A percentile compares a stretch with the other conserved stretches of the same genome.
These are phyloP conservation scores for Chymomyza fuscimana DNA, from an alignment of 2,888 invertebrate genomes.

Conservation along the genomic window DNA sequence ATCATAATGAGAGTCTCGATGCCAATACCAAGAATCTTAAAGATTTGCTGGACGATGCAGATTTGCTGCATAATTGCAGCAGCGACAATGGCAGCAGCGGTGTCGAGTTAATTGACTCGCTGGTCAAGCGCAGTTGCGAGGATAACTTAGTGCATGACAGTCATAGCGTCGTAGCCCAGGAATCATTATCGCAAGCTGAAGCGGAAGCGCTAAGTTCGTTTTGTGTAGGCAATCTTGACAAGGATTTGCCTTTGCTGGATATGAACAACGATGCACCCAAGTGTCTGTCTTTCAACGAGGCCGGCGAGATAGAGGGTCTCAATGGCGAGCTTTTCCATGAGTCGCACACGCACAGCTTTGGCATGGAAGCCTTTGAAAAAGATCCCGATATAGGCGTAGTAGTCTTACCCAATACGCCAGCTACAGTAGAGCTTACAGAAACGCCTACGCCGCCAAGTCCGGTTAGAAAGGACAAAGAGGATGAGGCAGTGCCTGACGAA, in stretches of 20 bases:
- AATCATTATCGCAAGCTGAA: constrained; percentile 22
- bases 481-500: constrained; percentile 81
- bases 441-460: constrained; percentile 56
- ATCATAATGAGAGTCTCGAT: constrained; percentile 55
- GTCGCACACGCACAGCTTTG: constrained; percentile 40
- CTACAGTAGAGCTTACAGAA: constrained; percentile 41
- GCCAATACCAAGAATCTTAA: constrained; percentile 78
- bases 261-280: constrained; percentile 81
- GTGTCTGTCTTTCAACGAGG: constrained; percentile 78
- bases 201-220: constrained; percentile 47
- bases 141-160: constrained; percentile 81
- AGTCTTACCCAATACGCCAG: constrained; percentile 13
- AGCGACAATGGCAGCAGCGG: constrained; percentile 79
- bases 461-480: constrained; percentile 81
- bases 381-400: constrained; percentile 42
- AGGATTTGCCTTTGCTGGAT: constrained; percentile 84
- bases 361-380: constrained; percentile 66
- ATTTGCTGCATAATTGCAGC: constrained; percentile 76
- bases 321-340: constrained; percentile 76
- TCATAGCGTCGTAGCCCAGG: constrained; percentile 33
- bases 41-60: constrained; percentile 77
- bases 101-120: constrained; percentile 82
- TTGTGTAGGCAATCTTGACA: constrained; percentile 76
- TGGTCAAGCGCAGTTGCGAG: constrained; percentile 84
- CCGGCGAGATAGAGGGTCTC: constrained; percentile 78